These are phyloP conservation scores for Semotilus atromaculatus DNA, from an alignment of 2,797 vertebrate genomes.

Conservation along the genomic window DNA sequence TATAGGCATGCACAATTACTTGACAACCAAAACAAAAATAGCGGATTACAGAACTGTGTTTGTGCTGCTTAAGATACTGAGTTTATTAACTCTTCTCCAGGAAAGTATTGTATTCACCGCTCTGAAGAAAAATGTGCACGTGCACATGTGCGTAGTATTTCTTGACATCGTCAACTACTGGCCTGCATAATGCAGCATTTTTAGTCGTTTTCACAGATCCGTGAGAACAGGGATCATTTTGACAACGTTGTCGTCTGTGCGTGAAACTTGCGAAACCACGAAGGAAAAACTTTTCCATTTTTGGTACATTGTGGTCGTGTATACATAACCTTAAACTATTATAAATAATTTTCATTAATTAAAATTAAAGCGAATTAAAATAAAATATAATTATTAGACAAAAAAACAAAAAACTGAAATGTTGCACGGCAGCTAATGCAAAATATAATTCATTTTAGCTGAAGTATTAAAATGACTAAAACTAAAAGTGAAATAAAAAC, in stretches of 20 bases:
- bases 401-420: not conserved
- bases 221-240: not conserved
- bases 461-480: not conserved
- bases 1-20: not conserved
- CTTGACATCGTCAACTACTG: too few relatives aligned
- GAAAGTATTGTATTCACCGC: not conserved
- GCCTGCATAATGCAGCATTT: not conserved
- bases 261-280: not conserved
- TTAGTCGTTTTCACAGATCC: not conserved
- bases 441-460: not conserved
- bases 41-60: not conserved
- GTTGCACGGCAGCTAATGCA: not conserved
- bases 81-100: too few relatives aligned
- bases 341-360: not conserved
- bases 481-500: not conserved
- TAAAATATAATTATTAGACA: not conserved
- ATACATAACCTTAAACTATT: not conserved
- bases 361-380: not conserved
- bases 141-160: too few relatives aligned
- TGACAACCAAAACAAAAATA: not conserved
- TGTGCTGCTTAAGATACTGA: not conserved
- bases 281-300: not conserved
- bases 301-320: not conserved
- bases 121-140: not conserved
- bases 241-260: not conserved